Conservation (phyloP, 2,113 vertebrate genomes). For the Asarcornis scutulata region DNA sequence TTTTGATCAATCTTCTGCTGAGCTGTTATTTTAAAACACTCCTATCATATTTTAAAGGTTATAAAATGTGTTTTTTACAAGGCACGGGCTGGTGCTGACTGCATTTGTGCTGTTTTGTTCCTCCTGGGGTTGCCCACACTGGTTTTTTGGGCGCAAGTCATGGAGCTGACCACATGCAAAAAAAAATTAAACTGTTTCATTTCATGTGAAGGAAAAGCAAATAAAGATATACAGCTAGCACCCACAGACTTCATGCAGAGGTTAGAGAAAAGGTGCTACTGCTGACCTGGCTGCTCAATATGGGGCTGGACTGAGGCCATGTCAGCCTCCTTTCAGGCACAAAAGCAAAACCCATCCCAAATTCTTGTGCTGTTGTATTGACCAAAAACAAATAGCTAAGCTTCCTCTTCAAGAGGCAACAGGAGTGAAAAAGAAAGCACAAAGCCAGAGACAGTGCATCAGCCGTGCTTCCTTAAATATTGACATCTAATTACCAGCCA, state of each 20-base stretch:
- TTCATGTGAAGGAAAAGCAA: neutral
- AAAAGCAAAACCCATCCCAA: neutral
- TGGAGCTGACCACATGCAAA: neutral
- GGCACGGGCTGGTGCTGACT: neutral
- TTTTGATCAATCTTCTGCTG: neutral
- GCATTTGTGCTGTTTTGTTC: neutral
- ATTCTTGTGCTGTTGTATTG: accelerated
- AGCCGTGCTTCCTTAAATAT: neutral
- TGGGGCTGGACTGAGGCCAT: neutral
- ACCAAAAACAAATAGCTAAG: neutral
- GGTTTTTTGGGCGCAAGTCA: neutral
- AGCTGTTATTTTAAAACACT: neutral
- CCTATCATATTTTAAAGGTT: neutral
- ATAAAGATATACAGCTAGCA: neutral
- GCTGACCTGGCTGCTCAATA: neutral
- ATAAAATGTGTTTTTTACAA: neutral
- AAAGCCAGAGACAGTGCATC: neutral
- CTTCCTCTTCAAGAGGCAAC: neutral
- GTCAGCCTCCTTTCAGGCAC: neutral
- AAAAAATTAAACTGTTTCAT: neutral
- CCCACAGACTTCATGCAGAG: neutral
- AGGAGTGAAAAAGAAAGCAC: neutral
- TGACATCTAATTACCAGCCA: neutral
- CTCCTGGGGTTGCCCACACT: accelerated
- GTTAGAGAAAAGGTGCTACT: neutral